Evolutionary conservation across 2,888 invertebrate species (phyloP).

Genomic region (Aphodius granarius): DNA sequence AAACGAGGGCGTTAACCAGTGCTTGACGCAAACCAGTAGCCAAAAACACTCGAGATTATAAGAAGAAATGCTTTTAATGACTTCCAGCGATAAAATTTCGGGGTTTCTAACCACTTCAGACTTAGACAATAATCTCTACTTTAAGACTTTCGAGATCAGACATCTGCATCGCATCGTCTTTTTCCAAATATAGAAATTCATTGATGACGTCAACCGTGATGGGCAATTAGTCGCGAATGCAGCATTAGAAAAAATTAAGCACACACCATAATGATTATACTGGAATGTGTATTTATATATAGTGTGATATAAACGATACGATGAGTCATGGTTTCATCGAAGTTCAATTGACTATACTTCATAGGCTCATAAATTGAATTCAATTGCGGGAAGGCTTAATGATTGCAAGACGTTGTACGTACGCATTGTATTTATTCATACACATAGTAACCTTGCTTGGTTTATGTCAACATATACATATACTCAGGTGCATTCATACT

Average conservation of each 20-base stretch:
- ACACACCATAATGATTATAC: no score
- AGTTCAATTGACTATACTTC: not conserved
- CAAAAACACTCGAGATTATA: not conserved
- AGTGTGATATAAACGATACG: not conserved
- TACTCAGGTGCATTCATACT: not conserved
- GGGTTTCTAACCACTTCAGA: not conserved
- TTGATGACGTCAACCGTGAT: no score
- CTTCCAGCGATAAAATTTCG: not conserved
- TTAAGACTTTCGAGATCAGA: no score
- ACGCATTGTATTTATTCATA: not conserved
- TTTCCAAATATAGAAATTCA: no score
- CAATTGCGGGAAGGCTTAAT: not conserved
- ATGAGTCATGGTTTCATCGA: not conserved
- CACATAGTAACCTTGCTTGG: not conserved
- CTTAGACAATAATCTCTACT: not conserved
- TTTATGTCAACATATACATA: not conserved
- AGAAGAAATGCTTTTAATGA: not conserved
- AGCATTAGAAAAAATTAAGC: no score
- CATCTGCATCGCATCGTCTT: no score
- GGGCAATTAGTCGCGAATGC: no score
- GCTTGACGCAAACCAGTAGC: not conserved
- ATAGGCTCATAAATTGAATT: not conserved
- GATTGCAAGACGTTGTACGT: not conserved
- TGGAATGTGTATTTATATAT: no score
- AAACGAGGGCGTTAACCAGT: no score